Conservation (phyloP, 2,797 vertebrate species). For the Propithecus deckenii region DNA sequence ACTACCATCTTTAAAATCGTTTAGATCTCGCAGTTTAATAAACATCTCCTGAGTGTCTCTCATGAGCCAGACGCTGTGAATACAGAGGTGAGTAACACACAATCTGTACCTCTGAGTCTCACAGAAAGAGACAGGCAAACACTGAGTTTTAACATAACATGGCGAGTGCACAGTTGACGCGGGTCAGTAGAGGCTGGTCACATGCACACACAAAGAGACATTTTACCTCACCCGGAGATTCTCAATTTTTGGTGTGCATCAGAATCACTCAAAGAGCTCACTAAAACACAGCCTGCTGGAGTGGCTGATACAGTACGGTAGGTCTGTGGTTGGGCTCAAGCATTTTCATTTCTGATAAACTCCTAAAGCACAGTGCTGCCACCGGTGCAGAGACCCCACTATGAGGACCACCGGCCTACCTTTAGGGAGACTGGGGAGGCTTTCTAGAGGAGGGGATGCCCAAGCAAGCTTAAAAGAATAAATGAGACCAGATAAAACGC, state of each 20-base stretch:
- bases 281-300: not conserved
- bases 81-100: not conserved
- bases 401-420: not conserved
- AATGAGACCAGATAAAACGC: not conserved
- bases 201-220: not conserved
- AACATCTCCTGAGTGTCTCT: not conserved
- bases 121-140: not conserved
- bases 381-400: not conserved
- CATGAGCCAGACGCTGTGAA: not conserved
- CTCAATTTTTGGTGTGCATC: not conserved
- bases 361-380: not conserved
- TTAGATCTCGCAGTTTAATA: not conserved
- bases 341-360: not conserved
- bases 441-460: not conserved
- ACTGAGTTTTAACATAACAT: not conserved
- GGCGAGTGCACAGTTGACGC: not conserved
- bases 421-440: not conserved
- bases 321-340: not conserved
- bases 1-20: not conserved
- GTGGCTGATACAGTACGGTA: accelerated
- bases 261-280: not conserved
- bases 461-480: not conserved
- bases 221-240: not conserved
- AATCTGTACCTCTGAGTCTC: not conserved
- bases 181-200: not conserved